Percentiles rank a stretch among this genome's conserved stretches.
Evolutionary conservation across 1,140 invertebrate species (phyloP).

Genomic region (Ceratina japonica): DNA sequence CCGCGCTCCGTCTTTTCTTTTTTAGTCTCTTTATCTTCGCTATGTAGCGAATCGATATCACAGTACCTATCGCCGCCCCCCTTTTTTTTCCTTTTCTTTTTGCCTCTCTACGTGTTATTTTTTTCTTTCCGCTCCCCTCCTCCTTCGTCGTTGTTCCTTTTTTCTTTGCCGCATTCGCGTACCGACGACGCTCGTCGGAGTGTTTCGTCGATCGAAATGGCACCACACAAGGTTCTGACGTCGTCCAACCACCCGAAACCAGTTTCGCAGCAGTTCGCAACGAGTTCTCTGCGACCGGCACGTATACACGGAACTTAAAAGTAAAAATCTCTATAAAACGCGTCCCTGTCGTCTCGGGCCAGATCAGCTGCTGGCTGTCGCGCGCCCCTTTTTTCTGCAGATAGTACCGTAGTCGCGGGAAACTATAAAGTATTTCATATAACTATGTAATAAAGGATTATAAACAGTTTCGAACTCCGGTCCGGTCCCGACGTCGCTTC

Average conservation of each 20-base stretch:
- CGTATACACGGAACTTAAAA: slow-evolving; percentile 54
- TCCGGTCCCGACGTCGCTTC: slow-evolving; percentile 13
- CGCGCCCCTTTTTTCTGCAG: slow-evolving; percentile 12
- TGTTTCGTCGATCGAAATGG: slow-evolving; percentile 64
- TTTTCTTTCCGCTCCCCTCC: neutral
- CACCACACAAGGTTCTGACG: slow-evolving; percentile 58
- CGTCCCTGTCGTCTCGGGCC: slow-evolving; percentile 51
- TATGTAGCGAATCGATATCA: slow-evolving; percentile 13
- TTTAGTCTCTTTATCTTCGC: neutral
- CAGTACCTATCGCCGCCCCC: slow-evolving; percentile 7
- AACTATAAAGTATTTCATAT: slow-evolving; percentile 55
- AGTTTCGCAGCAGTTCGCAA: slow-evolving; percentile 55
- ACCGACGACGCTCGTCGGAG: slow-evolving; percentile 30
- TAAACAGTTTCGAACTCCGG: slow-evolving; percentile 46
- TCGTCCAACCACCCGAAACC: slow-evolving; percentile 57
- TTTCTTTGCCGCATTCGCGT: neutral
- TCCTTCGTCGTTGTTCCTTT: neutral
- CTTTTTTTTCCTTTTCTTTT: neutral
- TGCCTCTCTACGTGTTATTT: neutral
- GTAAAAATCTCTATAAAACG: slow-evolving; percentile 47
- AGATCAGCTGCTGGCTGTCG: slow-evolving; percentile 45
- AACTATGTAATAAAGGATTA: slow-evolving; percentile 42
- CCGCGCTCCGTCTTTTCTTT: neutral
- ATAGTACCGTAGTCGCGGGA: slow-evolving; percentile 41
- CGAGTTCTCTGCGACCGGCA: slow-evolving; percentile 47